phyloP scores from a whole-genome alignment of 2,113 vertebrate species.

The Heteronetta atricapilla region DNA sequence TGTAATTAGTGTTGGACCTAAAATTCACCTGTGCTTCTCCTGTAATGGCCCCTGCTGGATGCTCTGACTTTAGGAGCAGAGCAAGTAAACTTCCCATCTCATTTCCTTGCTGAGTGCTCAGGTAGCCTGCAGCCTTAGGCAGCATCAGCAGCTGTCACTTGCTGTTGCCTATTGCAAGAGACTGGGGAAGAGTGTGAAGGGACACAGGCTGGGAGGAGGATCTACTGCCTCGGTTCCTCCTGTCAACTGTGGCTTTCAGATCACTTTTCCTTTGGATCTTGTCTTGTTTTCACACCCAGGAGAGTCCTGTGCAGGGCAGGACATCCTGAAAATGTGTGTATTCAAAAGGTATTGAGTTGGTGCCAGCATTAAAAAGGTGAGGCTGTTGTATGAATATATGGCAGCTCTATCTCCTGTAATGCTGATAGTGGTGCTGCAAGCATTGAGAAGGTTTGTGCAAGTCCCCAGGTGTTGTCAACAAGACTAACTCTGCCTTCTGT shows the following conservation, averaged over 20 bases:
- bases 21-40: neutral
- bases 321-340: neutral
- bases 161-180: neutral
- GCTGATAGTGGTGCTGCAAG: neutral
- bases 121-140: neutral
- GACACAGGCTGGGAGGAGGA: neutral
- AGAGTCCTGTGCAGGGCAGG: neutral
- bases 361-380: neutral
- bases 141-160: neutral
- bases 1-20: neutral
- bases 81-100: neutral
- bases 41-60: neutral
- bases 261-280: neutral
- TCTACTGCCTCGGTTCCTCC: neutral
- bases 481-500: neutral
- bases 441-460: neutral
- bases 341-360: neutral
- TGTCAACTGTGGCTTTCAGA: neutral
- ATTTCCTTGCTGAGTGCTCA: neutral
- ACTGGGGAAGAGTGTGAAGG: neutral
- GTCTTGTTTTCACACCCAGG: neutral
- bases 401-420: neutral
- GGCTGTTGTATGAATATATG: neutral
- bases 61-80: neutral
- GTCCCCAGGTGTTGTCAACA: neutral